Evolutionary conservation across 2,797 vertebrate genomes (phyloP).

Genomic region (Cryptoprocta ferox): DNA sequence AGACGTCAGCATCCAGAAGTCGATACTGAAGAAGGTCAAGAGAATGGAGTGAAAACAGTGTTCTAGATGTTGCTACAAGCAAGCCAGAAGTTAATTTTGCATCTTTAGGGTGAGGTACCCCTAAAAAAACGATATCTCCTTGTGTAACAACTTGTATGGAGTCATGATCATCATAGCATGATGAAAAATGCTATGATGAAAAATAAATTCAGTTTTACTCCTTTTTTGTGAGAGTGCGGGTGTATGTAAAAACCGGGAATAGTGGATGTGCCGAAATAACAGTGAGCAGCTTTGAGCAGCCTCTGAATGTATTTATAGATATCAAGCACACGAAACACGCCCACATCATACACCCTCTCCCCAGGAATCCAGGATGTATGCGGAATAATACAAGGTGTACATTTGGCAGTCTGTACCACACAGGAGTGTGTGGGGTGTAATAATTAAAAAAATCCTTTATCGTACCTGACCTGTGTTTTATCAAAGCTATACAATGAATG

Average conservation of each 20-base stretch:
- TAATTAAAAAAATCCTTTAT: background rate
- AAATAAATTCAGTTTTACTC: constrained; percentile 54
- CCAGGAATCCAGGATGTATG: constrained; percentile 70
- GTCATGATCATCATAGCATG: background rate
- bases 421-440: background rate
- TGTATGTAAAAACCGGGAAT: constrained; percentile 58
- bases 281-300: constrained; percentile 71
- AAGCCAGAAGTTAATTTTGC: background rate
- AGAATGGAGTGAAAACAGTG: background rate
- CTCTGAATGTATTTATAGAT: constrained; percentile 79
- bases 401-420: constrained; percentile 47
- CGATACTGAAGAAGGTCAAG: background rate
- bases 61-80: background rate
- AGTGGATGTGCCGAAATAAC: constrained; percentile 70
- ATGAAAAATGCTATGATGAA: too few relatives aligned
- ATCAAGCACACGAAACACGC: constrained; percentile 79
- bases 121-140: background rate
- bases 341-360: constrained; percentile 77
- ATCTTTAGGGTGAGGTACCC: background rate
- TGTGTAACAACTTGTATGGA: constrained; percentile 9
- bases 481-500: background rate
- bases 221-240: constrained; percentile 51
- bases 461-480: background rate
- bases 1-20: background rate
- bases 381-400: constrained; percentile 64